A percentile compares a stretch with the other conserved stretches of the same genome.
These are phyloP conservation scores for Cyprinodon diabolis DNA, from an alignment of 2,797 vertebrate genomes.

Conservation along the genomic window DNA sequence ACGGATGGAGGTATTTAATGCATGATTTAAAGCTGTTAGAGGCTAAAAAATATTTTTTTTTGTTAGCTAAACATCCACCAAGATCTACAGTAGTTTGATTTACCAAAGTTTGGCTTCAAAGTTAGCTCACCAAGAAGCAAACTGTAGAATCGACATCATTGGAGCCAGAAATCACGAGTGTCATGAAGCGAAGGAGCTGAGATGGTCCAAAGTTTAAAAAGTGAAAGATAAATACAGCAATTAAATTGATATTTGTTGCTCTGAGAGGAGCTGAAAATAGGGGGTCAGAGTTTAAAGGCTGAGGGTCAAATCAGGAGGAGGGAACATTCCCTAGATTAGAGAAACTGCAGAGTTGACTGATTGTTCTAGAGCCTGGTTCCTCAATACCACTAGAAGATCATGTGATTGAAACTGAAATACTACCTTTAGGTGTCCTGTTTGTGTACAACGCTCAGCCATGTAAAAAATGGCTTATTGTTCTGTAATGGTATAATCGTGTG, in stretches of 20 bases:
- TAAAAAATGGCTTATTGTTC: no score
- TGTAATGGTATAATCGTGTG: no score
- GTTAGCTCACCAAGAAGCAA: background rate
- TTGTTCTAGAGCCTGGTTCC: background rate
- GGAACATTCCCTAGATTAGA: background rate
- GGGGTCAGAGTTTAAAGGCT: background rate
- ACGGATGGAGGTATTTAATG: no score
- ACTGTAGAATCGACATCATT: background rate
- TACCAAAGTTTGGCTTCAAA: no score
- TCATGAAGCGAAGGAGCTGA: background rate
- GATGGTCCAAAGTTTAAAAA: conserved; percentile 1
- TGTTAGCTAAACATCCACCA: no score
- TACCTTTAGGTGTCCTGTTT: background rate
- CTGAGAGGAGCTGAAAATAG: background rate
- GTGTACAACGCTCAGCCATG: no score
- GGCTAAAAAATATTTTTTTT: no score
- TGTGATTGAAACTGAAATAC: background rate
- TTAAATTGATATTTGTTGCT: background rate
- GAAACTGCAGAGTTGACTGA: background rate
- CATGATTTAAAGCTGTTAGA: no score
- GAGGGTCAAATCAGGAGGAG: conserved; percentile 3
- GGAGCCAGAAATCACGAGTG: background rate
- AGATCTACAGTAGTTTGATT: no score
- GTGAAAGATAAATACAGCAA: background rate
- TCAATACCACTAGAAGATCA: background rate